These are phyloP conservation scores for Melipona quadrifasciata DNA, from an alignment of 1,140 invertebrate species.

Conservation along the genomic window DNA sequence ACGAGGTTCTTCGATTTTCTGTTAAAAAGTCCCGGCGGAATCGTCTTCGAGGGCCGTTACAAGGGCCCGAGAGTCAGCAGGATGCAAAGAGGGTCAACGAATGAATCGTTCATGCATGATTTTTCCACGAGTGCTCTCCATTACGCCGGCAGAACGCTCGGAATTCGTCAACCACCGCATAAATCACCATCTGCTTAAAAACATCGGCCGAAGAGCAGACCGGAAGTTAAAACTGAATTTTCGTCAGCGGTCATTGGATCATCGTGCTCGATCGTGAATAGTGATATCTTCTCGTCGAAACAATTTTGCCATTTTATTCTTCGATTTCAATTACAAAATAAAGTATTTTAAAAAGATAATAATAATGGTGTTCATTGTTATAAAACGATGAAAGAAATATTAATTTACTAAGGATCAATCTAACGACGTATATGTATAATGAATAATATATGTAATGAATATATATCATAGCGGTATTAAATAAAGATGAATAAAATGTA, in stretches of 20 bases:
- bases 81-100: constrained; percentile 39
- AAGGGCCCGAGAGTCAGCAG: constrained; percentile 22
- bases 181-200: constrained; percentile 54
- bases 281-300: no score
- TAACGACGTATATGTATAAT: no score
- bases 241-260: constrained; percentile 1
- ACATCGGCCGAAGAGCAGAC: constrained; percentile 6
- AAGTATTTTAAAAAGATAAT: no score
- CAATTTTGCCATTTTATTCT: no score
- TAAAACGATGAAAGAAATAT: no score
- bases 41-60: constrained; percentile 22
- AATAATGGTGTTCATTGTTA: no score
- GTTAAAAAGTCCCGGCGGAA: constrained; percentile 18
- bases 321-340: no score
- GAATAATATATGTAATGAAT: no score
- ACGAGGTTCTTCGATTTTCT: constrained; percentile 34
- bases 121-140: constrained; percentile 51
- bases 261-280: neutral
- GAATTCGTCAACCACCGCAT: constrained; percentile 49
- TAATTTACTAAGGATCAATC: no score
- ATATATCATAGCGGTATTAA: no score
- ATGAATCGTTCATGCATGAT: constrained; percentile 40
- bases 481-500: no score
- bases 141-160: constrained; percentile 28
- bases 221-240: constrained; percentile 10